Evolutionary conservation across 2,797 vertebrate species (phyloP), one percentile per base, ranked within the genome.

Genomic region (Amblyopsis hoosieri): DNA sequence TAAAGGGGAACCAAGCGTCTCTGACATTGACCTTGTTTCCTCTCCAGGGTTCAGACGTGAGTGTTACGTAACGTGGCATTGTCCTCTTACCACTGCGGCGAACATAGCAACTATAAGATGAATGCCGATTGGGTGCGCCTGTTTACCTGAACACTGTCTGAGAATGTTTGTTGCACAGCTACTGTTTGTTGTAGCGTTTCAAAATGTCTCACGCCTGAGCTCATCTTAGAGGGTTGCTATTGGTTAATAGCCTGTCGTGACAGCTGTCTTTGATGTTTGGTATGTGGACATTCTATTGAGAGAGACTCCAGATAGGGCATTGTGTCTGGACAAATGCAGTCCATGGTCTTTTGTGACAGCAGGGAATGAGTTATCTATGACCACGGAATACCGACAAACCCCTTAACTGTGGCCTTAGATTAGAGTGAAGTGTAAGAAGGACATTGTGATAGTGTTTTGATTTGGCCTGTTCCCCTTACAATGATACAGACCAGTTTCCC

Each of bases 241-340:
- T 49, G 76, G 78, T 66, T 72, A 66, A 45, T 11, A 49, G 45
- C 72, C 62, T 45, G 51, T 50, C 66, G 11, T 37, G 66, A 73
- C 71, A 57, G 76, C 67, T 57, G 71, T 54, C 74, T 90, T 89
- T 88, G 81, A 90, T 86, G 87, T 89, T 76, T 85, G 87, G 84
- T 69, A 85, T 84, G 84, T 42, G 10, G 70, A 8, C 62, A 60
- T 55, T 72, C 72, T 75, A 45, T 63, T 54, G 67, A 59, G 79
- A 31, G 60, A 76, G 74, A 53, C 60, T 58, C 51, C 50, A 77
- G 75, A 86, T 78, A 84, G 78, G 7, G 2, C 62, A 56, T 33
- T 59, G 73, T 33, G 61, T 72, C 60, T 64, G 60, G 59, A 78
- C 69, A 76, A 48, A 67, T 71, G 71, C 66, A 63, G 71, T 78